phyloP scores from a whole-genome alignment of 1,140 invertebrate genomes.

The Drosophila bifasciata region DNA sequence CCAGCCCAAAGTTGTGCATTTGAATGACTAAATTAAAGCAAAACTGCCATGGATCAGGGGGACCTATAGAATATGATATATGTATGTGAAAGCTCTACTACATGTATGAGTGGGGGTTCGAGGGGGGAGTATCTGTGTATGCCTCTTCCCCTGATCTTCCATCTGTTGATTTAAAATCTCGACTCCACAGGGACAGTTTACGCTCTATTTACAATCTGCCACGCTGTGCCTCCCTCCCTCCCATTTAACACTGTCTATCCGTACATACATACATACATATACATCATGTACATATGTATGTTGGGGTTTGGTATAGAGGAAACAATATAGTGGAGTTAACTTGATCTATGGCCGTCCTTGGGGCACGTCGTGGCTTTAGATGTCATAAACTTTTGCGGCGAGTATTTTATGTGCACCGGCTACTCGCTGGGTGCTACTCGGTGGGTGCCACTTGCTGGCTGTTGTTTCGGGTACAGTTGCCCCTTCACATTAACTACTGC shows the following conservation, averaged over 20 bases:
- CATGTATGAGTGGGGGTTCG: no score
- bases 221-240: no score
- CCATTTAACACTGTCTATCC: background rate
- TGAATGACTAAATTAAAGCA: slow-evolving; percentile 43
- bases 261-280: no score
- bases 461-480: background rate
- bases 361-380: slow-evolving; percentile 17
- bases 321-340: no score
- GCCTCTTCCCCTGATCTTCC: no score
- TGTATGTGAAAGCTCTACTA: background rate
- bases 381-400: slow-evolving; percentile 42
- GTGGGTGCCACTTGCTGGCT: background rate
- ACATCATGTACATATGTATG: no score
- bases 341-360: slow-evolving; percentile 22
- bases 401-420: slow-evolving; percentile 41
- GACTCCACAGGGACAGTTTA: no score
- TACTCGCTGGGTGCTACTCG: slow-evolving; percentile 15
- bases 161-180: no score
- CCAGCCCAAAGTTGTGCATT: slow-evolving; percentile 17
- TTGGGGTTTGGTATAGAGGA: no score
- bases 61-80: slow-evolving; percentile 22
- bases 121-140: no score
- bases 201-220: no score
- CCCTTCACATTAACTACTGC: slow-evolving; percentile 10
- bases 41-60: slow-evolving; percentile 4